Evolutionary conservation across 2,888 invertebrate genomes (phyloP).

Genomic region (Allacma fusca): DNA sequence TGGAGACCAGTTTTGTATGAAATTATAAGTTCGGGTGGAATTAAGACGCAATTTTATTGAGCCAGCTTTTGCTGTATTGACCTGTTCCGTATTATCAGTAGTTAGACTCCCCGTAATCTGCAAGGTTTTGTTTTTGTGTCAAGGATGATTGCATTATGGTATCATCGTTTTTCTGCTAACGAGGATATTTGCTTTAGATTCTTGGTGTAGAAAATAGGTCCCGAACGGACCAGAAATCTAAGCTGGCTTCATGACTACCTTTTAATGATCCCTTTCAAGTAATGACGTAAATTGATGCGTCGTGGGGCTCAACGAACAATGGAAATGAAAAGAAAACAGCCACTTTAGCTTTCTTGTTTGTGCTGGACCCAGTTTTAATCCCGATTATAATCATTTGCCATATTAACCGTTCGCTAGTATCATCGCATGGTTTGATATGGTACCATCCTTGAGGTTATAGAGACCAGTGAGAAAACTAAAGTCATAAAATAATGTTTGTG

Average conservation of each 20-base stretch:
- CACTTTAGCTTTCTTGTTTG: slow-evolving; percentile 2
- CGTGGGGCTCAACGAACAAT: not conserved
- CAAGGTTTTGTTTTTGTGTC: not conserved
- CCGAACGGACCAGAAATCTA: not conserved
- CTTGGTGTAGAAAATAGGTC: not conserved
- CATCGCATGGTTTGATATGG: not conserved
- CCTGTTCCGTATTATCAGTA: not conserved
- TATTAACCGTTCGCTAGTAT: not conserved
- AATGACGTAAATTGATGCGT: not conserved
- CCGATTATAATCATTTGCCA: not conserved
- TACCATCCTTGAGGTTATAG: not conserved
- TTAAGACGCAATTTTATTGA: too few relatives aligned
- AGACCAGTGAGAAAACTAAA: too few relatives aligned
- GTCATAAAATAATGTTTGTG: too few relatives aligned
- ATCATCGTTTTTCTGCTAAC: not conserved
- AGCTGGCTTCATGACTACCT: not conserved
- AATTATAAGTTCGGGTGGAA: not conserved
- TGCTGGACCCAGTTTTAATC: not conserved
- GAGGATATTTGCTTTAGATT: slow-evolving; percentile 6
- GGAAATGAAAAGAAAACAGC: not conserved
- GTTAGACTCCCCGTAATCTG: not conserved
- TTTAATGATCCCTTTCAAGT: slow-evolving; percentile 5
- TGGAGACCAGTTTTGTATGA: not conserved
- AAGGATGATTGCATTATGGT: not conserved
- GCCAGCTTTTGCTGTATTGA: too few relatives aligned